A percentile compares a stretch with the other conserved stretches of the same genome.
Evolutionary conservation across 2,888 invertebrate species (phyloP).

Genomic region (Ectemnius cavifrons): DNA sequence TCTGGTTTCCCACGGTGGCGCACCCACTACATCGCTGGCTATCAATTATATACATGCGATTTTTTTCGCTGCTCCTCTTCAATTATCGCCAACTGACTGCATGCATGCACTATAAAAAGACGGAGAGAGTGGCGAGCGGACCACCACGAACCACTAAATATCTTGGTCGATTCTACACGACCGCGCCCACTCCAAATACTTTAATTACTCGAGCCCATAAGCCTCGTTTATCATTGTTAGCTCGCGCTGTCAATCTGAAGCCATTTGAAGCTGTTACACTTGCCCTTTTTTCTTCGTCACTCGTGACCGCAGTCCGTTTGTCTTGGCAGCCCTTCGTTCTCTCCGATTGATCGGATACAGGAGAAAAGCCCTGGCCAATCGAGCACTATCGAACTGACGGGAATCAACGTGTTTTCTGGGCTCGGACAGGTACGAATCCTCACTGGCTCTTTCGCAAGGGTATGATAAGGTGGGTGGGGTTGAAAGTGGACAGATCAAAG

Average conservation of each 20-base stretch:
- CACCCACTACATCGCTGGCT: constrained; percentile 24
- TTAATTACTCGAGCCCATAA: constrained; percentile 63
- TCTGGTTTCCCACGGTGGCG: constrained; percentile 30
- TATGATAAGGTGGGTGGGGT: too few species aligned
- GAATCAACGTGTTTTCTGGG: too few species aligned
- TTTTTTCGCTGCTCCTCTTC: constrained; percentile 49
- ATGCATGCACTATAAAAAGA: not conserved
- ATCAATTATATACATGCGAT: constrained; percentile 55
- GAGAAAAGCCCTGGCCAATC: too few species aligned
- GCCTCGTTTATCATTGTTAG: constrained; percentile 66
- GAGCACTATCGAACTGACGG: too few species aligned
- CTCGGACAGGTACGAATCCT: too few species aligned
- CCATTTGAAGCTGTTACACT: constrained; percentile 52
- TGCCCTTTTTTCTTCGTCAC: constrained; percentile 22
- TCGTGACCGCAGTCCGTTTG: constrained; percentile 36
- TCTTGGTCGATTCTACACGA: constrained; percentile 29
- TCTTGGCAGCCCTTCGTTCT: constrained; percentile 18
- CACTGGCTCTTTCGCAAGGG: too few species aligned
- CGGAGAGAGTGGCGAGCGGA: constrained; percentile 15
- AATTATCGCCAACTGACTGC: constrained; percentile 57
- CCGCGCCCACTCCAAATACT: constrained; percentile 59
- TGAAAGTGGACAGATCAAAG: constrained; percentile 19
- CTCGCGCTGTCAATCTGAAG: constrained; percentile 49
- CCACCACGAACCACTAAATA: constrained; percentile 54
- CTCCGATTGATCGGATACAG: too few species aligned